These are phyloP conservation scores for Struthidea cinerea DNA, from an alignment of 2,113 vertebrate genomes.

Conservation along the genomic window DNA sequence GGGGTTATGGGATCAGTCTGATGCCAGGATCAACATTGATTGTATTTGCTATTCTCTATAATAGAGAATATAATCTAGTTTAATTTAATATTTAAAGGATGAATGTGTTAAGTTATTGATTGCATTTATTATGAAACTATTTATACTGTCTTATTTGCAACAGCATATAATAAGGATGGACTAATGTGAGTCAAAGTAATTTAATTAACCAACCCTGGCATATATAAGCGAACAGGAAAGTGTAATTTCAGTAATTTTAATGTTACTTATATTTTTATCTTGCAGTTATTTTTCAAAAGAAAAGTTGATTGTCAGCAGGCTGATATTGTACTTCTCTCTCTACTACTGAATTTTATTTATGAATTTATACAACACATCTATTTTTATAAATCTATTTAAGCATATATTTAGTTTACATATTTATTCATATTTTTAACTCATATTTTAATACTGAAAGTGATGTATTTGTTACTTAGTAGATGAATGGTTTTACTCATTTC, in stretches of 20 bases:
- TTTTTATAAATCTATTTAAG: constrained; percentile 24
- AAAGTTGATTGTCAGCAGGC: neutral
- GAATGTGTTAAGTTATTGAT: neutral
- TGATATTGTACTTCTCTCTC: neutral
- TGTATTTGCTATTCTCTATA: neutral
- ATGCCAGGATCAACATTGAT: neutral
- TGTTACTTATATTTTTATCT: neutral
- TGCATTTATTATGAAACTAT: constrained; percentile 17
- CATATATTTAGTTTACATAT: neutral
- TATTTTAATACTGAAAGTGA: neutral
- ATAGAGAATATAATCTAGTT: neutral
- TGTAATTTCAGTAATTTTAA: neutral
- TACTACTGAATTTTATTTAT: neutral
- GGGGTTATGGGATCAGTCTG: neutral
- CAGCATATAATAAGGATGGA: neutral
- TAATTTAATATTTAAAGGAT: constrained; percentile 22
- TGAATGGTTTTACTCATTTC: neutral
- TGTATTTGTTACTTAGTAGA: neutral
- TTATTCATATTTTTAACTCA: neutral
- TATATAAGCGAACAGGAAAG: neutral
- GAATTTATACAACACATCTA: neutral
- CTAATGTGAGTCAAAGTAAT: neutral
- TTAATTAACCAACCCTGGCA: neutral
- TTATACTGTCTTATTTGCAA: neutral
- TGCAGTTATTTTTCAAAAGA: neutral